Conservation (phyloP, 2,888 invertebrate species). For the Metellina segmentata region DNA sequence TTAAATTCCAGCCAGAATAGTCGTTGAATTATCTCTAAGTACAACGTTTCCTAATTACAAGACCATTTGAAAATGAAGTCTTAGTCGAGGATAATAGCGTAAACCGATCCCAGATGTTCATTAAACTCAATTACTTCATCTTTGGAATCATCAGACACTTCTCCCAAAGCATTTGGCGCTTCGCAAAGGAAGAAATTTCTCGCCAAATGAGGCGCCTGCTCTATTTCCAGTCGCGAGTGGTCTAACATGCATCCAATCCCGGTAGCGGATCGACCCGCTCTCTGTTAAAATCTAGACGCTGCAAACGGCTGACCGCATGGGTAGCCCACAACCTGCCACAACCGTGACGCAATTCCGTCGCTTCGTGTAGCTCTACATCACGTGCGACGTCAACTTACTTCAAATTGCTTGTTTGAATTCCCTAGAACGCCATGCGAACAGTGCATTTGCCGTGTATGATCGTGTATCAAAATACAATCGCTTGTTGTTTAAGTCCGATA, state of each 20-base stretch:
- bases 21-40: too few species aligned
- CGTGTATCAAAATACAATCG: neutral
- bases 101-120: neutral
- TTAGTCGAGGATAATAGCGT: neutral
- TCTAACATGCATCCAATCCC: constrained; percentile 43
- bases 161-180: neutral
- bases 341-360: constrained; percentile 51
- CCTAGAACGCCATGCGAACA: neutral
- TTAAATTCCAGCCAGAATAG: too few species aligned
- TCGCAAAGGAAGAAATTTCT: neutral
- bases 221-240: constrained; percentile 44
- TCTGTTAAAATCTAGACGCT: constrained; percentile 52
- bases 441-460: neutral
- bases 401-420: too few species aligned
- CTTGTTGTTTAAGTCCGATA: neutral
- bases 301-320: constrained; percentile 58
- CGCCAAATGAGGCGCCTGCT: constrained; percentile 22
- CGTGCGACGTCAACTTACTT: constrained; percentile 13
- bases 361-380: constrained; percentile 30
- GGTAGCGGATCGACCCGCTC: constrained; percentile 58
- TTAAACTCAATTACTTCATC: neutral
- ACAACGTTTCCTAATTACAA: too few species aligned
- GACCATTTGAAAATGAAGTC: too few species aligned
- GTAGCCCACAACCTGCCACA: constrained; percentile 20
- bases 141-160: neutral